Percentiles rank a stretch among this genome's conserved stretches.
Conservation (phyloP, 2,113 vertebrate species). For the Apeltes quadracus region DNA sequence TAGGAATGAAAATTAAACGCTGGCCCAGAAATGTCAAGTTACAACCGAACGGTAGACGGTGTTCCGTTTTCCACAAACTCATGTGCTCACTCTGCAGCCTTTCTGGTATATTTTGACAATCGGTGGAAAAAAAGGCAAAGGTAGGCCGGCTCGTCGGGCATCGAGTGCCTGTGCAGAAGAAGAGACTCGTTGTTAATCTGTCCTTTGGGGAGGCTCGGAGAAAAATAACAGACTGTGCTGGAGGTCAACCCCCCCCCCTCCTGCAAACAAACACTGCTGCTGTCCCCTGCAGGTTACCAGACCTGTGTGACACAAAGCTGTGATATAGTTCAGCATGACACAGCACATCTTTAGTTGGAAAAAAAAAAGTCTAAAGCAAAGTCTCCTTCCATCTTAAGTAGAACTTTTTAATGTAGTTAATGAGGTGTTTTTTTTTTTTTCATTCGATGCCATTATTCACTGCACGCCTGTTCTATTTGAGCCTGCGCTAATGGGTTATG, state of each 20-base stretch:
- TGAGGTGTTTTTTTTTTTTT: slow-evolving; percentile 10
- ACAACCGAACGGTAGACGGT: slow-evolving; percentile 69
- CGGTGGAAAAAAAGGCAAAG: slow-evolving; percentile 42
- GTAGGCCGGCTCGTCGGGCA: slow-evolving; percentile 21
- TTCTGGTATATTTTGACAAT: slow-evolving; percentile 28
- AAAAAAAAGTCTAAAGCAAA: neutral
- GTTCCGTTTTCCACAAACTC: slow-evolving; percentile 78
- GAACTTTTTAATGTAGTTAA: neutral
- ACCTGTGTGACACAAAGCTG: slow-evolving; percentile 3
- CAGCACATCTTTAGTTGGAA: slow-evolving; percentile 45
- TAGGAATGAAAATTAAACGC: slow-evolving; percentile 80
- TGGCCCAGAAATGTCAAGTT: slow-evolving; percentile 79
- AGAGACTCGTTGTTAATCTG: slow-evolving; percentile 58
- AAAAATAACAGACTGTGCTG: slow-evolving; percentile 47
- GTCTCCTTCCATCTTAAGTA: neutral
- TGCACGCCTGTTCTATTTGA: slow-evolving; percentile 29
- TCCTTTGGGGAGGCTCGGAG: slow-evolving; percentile 40
- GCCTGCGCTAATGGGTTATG: slow-evolving; percentile 52
- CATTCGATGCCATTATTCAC: slow-evolving; percentile 5
- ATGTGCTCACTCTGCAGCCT: slow-evolving; percentile 52
- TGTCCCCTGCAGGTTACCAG: slow-evolving; percentile 38
- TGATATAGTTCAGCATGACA: slow-evolving; percentile 41
- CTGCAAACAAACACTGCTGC: slow-evolving; percentile 61
- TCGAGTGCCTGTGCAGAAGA: slow-evolving; percentile 19
- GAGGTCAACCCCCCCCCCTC: slow-evolving; percentile 34